A percentile compares a stretch with the other conserved stretches of the same genome.
phyloP scores from a whole-genome alignment of 1,140 invertebrate species.

The Drosophila mojavensis region DNA sequence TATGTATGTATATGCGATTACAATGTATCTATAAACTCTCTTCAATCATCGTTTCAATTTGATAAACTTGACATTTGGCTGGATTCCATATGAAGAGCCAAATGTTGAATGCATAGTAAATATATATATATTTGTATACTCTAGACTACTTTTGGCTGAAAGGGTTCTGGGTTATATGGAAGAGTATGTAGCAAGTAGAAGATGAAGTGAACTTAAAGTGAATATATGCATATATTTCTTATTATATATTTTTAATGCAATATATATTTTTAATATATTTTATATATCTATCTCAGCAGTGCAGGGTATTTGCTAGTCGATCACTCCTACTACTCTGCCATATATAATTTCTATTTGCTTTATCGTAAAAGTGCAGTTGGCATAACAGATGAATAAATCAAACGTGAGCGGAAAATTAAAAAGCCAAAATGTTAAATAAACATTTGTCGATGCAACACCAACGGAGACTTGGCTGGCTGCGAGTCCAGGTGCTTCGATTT shows the following conservation, averaged over 20 bases:
- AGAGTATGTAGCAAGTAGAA: too few species aligned
- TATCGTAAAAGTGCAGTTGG: conserved; percentile 17
- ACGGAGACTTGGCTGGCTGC: conserved; percentile 26
- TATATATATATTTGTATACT: background rate
- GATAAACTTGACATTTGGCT: background rate
- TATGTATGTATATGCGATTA: too few species aligned
- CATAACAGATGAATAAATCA: conserved; percentile 30
- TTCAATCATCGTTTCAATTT: background rate
- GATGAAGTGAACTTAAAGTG: too few species aligned
- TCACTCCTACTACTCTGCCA: too few species aligned
- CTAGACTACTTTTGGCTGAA: background rate
- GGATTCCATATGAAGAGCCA: background rate
- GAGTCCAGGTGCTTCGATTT: conserved; percentile 5
- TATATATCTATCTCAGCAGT: too few species aligned
- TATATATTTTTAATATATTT: too few species aligned
- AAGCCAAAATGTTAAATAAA: conserved; percentile 37
- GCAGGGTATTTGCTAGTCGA: too few species aligned
- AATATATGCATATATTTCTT: too few species aligned
- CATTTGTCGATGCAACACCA: conserved; percentile 34
- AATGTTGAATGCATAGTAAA: background rate
- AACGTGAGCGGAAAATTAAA: conserved; percentile 52
- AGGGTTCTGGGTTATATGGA: too few species aligned
- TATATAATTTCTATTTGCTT: background rate
- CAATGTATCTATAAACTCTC: background rate
- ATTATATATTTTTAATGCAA: too few species aligned